phyloP scores from a whole-genome alignment of 1,140 invertebrate species.

The Pseudomyrmex sp. region DNA sequence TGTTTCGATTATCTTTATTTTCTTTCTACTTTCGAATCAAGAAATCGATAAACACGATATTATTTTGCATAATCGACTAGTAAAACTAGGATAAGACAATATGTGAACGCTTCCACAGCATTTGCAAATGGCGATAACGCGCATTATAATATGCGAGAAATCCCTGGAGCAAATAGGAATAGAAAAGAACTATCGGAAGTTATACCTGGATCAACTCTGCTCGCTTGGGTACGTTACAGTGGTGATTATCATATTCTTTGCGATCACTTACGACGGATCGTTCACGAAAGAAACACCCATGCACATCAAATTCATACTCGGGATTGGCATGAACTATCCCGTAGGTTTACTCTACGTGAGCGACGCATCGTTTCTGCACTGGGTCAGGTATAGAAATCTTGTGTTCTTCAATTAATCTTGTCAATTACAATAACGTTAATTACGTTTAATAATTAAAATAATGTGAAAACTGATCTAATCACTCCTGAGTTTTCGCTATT shows the following conservation, averaged over 20 bases:
- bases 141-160: conserved; percentile 46
- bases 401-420: not conserved
- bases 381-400: conserved; percentile 62
- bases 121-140: conserved; percentile 19
- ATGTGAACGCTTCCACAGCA: not conserved
- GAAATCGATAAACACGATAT: not conserved
- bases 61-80: not conserved
- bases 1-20: not conserved
- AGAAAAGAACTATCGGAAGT: conserved; percentile 23
- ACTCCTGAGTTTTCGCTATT: not conserved
- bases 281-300: not conserved
- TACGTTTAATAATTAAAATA: too few species aligned
- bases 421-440: not conserved
- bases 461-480: not conserved
- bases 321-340: conserved; percentile 4
- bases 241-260: not conserved
- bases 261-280: not conserved
- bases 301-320: not conserved
- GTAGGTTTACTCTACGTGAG: conserved; percentile 18
- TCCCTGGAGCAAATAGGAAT: conserved; percentile 61
- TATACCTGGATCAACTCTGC: conserved; percentile 32
- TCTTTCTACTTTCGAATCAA: not conserved
- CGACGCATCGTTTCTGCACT: conserved; percentile 61
- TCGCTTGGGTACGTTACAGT: not conserved
- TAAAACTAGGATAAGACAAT: not conserved